Base-by-base conservation (phyloP, 2,113 vertebrate genomes). In the Diphyllodes magnificus region DNA sequence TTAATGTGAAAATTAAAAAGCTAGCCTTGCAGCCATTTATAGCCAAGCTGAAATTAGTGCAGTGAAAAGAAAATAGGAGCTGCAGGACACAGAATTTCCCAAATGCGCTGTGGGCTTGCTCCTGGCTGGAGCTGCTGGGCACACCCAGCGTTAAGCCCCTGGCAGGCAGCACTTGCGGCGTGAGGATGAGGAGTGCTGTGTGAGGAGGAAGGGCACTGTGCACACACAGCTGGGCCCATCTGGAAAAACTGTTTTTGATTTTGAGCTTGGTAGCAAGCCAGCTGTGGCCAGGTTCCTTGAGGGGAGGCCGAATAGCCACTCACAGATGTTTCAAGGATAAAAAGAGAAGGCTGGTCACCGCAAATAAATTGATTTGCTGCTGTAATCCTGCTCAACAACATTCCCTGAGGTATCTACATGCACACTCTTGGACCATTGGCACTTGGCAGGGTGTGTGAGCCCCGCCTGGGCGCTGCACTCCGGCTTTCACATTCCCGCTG, bases 231-330 rank as follows among this genome's bases (percentile, higher is more conserved):
- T 91, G 93, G 12, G 53, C 77, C 77, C 66, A 70, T 82, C 90
- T 84, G 87, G 81, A 78, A 85, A 94, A 91, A 85, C 42, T 40
- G 69, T 0, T 35, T 87, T 91, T 64, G 78, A 91, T 92, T 91
- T 40, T 35, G 51, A 53, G 39, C 63, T 92, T 94, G 86, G 84
- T 59, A 89, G 85, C 53, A n/a, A 82, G 92, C 92, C 96, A 95
- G 65, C 60, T 72, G 59, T 4, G 59, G 69, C 64, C 86, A 91
- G 89, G 69, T 86, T 95, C 90, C 86, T 80, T 42, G 39, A 72
- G 76, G n/a, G 77, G 22, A 81, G 40, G 45, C 28, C 73, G 84
- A 89, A 77, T 0, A 87, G 88, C 47, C 82, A 54, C 20, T 60
- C 78, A 60, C 95, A 90, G 88, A 87, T 89, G 92, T 86, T 88